A percentile compares a stretch with the other conserved stretches of the same genome.
Evolutionary conservation across 2,888 invertebrate species (phyloP).

Genomic region (Melolontha melolontha): DNA sequence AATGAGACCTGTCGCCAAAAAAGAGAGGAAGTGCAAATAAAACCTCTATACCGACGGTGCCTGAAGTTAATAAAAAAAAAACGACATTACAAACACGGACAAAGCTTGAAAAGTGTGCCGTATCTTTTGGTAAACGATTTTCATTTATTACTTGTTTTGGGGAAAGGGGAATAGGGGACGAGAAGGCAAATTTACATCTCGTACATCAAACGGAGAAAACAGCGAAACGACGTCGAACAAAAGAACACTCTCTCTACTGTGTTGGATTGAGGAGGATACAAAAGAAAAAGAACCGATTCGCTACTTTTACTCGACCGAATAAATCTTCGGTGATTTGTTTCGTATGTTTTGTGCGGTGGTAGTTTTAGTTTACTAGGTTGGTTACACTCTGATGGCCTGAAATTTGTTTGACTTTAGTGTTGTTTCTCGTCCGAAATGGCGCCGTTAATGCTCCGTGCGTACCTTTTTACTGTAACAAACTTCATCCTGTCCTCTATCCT

Average conservation of each 20-base stretch:
- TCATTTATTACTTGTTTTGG: slow-evolving; percentile 38
- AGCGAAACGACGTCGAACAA: slow-evolving; percentile 15
- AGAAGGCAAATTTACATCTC: slow-evolving; percentile 36
- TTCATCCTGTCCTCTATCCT: not conserved
- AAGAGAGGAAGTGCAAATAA: slow-evolving; percentile 8
- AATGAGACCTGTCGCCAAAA: not conserved
- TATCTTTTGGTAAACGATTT: slow-evolving; percentile 35
- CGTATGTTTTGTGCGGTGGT: slow-evolving; percentile 39
- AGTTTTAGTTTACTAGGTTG: slow-evolving; percentile 43
- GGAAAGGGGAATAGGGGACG: not conserved
- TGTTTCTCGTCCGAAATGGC: slow-evolving; percentile 31
- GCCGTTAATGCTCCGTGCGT: slow-evolving; percentile 32
- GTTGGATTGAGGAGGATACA: slow-evolving; percentile 1
- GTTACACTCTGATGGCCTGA: slow-evolving; percentile 37
- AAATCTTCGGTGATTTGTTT: slow-evolving; percentile 44
- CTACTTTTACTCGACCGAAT: slow-evolving; percentile 40
- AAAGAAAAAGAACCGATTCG: slow-evolving; percentile 39
- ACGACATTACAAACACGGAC: slow-evolving; percentile 10
- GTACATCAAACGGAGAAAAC: slow-evolving; percentile 34
- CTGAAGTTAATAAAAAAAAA: slow-evolving; percentile 27
- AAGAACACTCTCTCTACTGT: not conserved
- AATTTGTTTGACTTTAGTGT: slow-evolving; percentile 43
- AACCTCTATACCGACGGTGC: not conserved
- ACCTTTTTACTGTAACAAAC: slow-evolving; percentile 9
- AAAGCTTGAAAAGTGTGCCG: slow-evolving; percentile 32